Base-by-base conservation (phyloP, 2,888 invertebrate genomes). In the Diarsia dahlii region DNA sequence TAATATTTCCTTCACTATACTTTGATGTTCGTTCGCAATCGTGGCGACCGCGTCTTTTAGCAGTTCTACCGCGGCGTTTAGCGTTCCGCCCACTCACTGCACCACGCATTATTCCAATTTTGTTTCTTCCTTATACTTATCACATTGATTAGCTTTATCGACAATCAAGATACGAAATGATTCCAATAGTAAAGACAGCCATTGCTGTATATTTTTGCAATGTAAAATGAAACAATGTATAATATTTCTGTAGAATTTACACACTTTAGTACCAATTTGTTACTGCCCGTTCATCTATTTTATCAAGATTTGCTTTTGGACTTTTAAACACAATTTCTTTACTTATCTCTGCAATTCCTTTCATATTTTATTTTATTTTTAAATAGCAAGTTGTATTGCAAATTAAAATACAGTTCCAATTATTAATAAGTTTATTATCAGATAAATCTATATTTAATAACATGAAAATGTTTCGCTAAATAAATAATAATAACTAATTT, bases 401-500 rank as follows among this genome's bases (percentile, higher is more conserved):
- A 78, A 84, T 71, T 46, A 64, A 81, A 81, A 74, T 39, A 34
- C 68, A 64, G 56, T 74, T 71, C 20, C 50, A 54, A n/a, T 18
- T 52, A 58, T 67, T 60, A 50, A 71, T 80, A 68, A 54, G 34
- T 81, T 81, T 81, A 81, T 64, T 84, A 75, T 45, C 13, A 45
- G 13, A 64, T 73, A 73, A 28, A 63, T 45, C 1, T 71, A 74
- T 60, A 1, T 62, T 64, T 48, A 66, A 56, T 58, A 62, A 74
- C 75, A 63, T 52, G 54, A 71, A 65, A 82, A 71, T 84, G 68
- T 75, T 80, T 45, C 23, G 48, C 50, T 71, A 80, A 82, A 82
- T 82, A 82, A 82, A 84, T 80, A 75, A 74, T 64, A 84, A 52
- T 34, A 69, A 81, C 65, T 66, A 69, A 65, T 67, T 46, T 4